Evolutionary conservation across 2,797 vertebrate species (phyloP).

Genomic region (Calcarius lapponicus): DNA sequence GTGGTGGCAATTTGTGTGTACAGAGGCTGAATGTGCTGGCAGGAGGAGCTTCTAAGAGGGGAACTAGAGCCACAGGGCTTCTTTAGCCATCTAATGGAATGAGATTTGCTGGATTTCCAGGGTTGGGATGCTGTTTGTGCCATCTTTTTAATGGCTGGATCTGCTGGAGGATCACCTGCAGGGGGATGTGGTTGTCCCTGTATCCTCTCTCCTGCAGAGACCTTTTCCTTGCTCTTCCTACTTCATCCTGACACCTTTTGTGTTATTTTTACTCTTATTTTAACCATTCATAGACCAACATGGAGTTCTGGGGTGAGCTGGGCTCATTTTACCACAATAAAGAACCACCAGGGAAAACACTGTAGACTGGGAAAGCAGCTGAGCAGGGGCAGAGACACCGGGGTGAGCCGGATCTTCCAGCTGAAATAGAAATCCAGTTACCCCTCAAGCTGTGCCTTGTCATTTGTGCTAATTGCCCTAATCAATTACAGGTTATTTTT

Average conservation of each 20-base stretch:
- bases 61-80: background rate
- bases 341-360: rapidly evolving
- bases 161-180: background rate
- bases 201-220: background rate
- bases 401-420: background rate
- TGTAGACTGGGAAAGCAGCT: background rate
- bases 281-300: background rate
- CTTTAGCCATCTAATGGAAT: background rate
- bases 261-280: background rate
- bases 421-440: conserved; percentile 33
- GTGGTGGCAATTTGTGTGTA: conserved; percentile 47
- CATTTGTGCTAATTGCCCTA: background rate
- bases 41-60: conserved; percentile 34
- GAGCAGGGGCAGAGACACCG: background rate
- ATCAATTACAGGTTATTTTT: background rate
- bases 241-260: background rate
- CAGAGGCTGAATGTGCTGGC: conserved; percentile 61
- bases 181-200: background rate
- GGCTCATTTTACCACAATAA: background rate
- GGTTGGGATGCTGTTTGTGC: background rate
- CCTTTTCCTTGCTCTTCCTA: background rate
- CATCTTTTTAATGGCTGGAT: background rate
- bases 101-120: conserved; percentile 13
- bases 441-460: background rate
- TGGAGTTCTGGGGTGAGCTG: background rate